A percentile compares a stretch with the other conserved stretches of the same genome.
Evolutionary conservation across 2,888 invertebrate species (phyloP).

Genomic region (Orgyia antiqua): DNA sequence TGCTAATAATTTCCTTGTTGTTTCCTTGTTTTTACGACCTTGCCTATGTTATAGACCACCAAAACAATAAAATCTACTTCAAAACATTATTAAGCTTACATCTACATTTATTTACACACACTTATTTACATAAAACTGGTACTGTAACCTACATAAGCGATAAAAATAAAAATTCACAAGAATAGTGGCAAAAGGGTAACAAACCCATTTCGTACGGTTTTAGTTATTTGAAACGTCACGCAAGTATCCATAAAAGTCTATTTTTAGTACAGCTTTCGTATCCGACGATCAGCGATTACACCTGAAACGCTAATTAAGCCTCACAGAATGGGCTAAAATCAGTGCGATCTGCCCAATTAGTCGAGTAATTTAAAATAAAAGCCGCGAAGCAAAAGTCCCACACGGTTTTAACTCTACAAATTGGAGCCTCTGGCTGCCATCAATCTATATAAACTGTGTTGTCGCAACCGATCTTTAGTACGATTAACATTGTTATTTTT

Average conservation of each 20-base stretch:
- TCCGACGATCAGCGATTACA: conserved; percentile 61
- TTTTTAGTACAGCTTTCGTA: conserved; percentile 59
- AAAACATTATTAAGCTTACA: conserved; percentile 3
- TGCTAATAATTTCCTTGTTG: too few species aligned
- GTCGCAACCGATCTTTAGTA: not conserved
- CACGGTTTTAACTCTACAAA: too few species aligned
- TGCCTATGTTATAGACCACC: too few species aligned
- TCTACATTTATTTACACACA: conserved; percentile 14
- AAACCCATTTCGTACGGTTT: conserved; percentile 57
- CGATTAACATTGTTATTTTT: too few species aligned
- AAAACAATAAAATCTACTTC: too few species aligned
- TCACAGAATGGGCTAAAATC: conserved; percentile 46
- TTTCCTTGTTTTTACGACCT: too few species aligned
- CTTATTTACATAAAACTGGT: conserved; percentile 12
- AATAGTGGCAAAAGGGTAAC: conserved; percentile 66
- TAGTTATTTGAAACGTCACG: conserved; percentile 59
- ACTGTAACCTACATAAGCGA: conserved; percentile 39
- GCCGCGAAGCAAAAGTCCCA: too few species aligned
- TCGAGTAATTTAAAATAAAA: not conserved
- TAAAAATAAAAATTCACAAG: conserved; percentile 53
- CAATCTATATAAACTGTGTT: too few species aligned
- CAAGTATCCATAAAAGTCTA: conserved; percentile 64
- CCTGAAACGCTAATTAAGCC: conserved; percentile 56
- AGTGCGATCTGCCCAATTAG: conserved; percentile 52
- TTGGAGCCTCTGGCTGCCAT: too few species aligned